Conservation (phyloP, 2,797 vertebrate genomes). For the Gastrophryne carolinensis region DNA sequence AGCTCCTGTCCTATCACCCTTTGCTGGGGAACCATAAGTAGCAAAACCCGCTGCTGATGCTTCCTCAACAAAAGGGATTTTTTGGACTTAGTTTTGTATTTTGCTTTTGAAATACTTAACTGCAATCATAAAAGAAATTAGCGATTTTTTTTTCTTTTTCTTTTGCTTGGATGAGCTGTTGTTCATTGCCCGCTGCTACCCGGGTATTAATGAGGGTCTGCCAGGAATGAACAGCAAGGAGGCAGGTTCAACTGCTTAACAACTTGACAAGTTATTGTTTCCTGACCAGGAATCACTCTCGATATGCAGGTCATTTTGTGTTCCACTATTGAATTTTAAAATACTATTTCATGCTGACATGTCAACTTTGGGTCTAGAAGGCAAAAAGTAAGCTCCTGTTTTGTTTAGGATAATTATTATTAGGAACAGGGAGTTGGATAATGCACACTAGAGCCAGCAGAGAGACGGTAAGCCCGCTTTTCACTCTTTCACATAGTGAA, state of each 20-base stretch:
- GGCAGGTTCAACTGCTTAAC: slow-evolving; percentile 1
- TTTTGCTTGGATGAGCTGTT: neutral
- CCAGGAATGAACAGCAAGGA: neutral
- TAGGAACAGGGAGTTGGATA: neutral
- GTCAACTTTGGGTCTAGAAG: slow-evolving; percentile 10
- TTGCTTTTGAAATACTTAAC: too few relatives aligned
- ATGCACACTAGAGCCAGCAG: neutral
- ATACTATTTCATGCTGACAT: slow-evolving; percentile 24
- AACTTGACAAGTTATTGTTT: slow-evolving; percentile 39
- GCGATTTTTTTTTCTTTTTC: neutral
- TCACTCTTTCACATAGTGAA: neutral
- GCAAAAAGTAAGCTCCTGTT: neutral
- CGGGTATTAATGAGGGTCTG: neutral
- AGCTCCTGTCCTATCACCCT: too few relatives aligned
- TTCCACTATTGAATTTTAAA: slow-evolving; percentile 17
- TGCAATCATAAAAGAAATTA: too few relatives aligned
- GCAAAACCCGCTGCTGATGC: too few relatives aligned
- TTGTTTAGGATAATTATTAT: neutral
- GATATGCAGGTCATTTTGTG: slow-evolving; percentile 32
- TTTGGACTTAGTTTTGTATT: too few relatives aligned
- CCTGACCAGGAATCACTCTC: slow-evolving; percentile 17
- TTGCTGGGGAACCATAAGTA: too few relatives aligned
- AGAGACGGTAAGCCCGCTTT: neutral
- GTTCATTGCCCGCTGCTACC: neutral
- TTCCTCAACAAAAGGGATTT: too few relatives aligned